Base-by-base conservation (phyloP, 2,797 vertebrate genomes). In the Crossoptilon crossoptilon region DNA sequence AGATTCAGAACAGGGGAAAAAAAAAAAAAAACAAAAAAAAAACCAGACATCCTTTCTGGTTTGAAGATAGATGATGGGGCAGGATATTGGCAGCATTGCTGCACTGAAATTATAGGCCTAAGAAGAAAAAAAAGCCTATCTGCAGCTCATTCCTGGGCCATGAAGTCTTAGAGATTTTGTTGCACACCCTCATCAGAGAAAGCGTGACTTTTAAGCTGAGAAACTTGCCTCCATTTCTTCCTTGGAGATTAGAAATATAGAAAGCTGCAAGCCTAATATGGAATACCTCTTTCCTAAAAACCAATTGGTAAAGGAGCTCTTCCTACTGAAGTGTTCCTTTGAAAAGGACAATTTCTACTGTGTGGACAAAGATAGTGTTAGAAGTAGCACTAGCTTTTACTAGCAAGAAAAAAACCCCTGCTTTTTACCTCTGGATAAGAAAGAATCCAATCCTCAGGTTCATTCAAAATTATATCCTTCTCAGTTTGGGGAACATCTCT, bases 351-450 rank as follows among this genome's bases (percentile, higher is more conserved):
- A 62, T 82, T 78, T 66, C 4, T 43, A 19, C 10, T 27, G 1
- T 1, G 1, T 31, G 6, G 10, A 22, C 39, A 12, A 63, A 46
- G 10, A 15, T 35, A 68, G 4, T 68, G 17, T 10, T 27, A 76
- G 11, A 79, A 33, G 7, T 15, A 79, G 21, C 21, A 8, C 4
- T 43, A 72, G 7, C 1, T 91, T 75, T 56, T 41, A 43, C 4
- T 37, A 35, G 26, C 7, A 74, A 55, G 16, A 31, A 53, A 51
- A 53, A 51, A 60, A 11, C 56, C 13, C 13, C 41, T 21, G 24
- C 63, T 10, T 63, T 82, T 84, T 93, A 94, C 96, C 89, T 96
- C 82, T 51, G 88, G 71, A 63, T 97, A 96, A 26, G 53, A 39
- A 44, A 8, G 17, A 49, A 29, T 55, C 96, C 96, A 88, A 39